phyloP scores from a whole-genome alignment of 1,140 invertebrate genomes.

The Aphelinus certus region DNA sequence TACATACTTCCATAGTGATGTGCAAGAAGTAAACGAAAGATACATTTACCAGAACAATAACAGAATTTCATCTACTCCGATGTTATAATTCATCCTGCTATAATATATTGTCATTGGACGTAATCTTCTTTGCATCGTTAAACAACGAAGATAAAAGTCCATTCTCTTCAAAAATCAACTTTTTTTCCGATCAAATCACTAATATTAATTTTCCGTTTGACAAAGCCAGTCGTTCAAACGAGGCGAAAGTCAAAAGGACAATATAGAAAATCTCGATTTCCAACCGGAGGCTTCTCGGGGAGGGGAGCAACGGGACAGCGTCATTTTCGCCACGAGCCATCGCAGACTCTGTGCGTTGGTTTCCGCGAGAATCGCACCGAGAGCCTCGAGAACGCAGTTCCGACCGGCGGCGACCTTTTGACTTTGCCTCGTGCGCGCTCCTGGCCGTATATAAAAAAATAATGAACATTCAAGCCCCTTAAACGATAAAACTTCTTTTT shows the following conservation, averaged over 20 bases:
- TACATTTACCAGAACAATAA: conserved; percentile 22
- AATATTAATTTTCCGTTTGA: too few relatives aligned
- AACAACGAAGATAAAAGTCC: conserved; percentile 3
- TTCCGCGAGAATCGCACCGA: too few relatives aligned
- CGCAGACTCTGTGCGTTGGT: too few relatives aligned
- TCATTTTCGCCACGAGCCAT: too few relatives aligned
- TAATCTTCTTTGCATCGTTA: background rate
- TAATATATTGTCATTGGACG: background rate
- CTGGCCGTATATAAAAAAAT: conserved; percentile 19
- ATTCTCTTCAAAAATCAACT: conserved; percentile 19
- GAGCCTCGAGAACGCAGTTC: too few relatives aligned
- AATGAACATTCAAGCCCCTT: conserved; percentile 28
- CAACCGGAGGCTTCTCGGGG: too few relatives aligned
- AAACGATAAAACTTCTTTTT: conserved; percentile 27
- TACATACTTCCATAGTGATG: background rate
- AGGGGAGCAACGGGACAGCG: too few relatives aligned
- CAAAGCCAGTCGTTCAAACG: conserved; percentile 6
- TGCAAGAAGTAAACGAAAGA: conserved; percentile 6
- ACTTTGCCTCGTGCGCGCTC: conserved; percentile 20
- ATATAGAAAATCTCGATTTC: too few relatives aligned
- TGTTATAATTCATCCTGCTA: conserved; percentile 1
- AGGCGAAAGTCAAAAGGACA: background rate
- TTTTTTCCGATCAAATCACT: background rate
- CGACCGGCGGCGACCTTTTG: background rate
- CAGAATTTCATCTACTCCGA: conserved; percentile 10